These are phyloP conservation scores for Sardinella longiceps DNA, from an alignment of 2,797 vertebrate genomes.

Conservation along the genomic window DNA sequence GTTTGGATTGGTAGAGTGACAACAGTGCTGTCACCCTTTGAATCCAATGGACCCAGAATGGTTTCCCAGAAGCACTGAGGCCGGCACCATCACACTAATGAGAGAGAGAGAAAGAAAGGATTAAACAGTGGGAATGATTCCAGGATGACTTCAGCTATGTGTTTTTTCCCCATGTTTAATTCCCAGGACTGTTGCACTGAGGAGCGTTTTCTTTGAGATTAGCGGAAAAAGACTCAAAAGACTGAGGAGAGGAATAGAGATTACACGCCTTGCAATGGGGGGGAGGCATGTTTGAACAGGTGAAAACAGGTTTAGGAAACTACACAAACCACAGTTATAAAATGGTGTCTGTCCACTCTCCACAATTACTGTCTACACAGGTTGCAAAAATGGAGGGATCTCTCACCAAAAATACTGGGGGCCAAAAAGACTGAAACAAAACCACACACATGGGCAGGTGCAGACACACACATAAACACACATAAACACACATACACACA, in stretches of 20 bases:
- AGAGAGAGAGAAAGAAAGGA: not conserved
- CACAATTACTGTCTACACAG: not conserved
- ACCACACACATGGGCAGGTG: conserved; percentile 11
- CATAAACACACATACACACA: not conserved
- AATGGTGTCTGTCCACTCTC: conserved; percentile 39
- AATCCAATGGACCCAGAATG: too few relatives aligned
- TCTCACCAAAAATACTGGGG: not conserved
- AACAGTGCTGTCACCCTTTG: not conserved
- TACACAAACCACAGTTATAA: conserved; percentile 42
- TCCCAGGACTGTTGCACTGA: not conserved
- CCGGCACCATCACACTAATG: not conserved
- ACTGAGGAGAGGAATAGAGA: not conserved
- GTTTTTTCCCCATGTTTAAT: not conserved
- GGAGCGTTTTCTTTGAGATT: not conserved
- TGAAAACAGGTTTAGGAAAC: conserved; percentile 41
- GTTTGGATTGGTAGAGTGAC: not conserved
- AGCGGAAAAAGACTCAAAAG: not conserved
- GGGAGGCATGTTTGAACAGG: conserved; percentile 55
- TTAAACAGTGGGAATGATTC: not conserved
- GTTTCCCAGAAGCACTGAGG: not conserved
- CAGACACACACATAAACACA: not conserved
- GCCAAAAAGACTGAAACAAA: not conserved
- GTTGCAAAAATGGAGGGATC: conserved; percentile 2
- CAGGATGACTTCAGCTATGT: not conserved
- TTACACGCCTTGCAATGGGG: not conserved